A percentile compares a stretch with the other conserved stretches of the same genome.
These are phyloP conservation scores for Trochalopteron elliotii DNA, from an alignment of 2,113 vertebrate species.

Conservation along the genomic window DNA sequence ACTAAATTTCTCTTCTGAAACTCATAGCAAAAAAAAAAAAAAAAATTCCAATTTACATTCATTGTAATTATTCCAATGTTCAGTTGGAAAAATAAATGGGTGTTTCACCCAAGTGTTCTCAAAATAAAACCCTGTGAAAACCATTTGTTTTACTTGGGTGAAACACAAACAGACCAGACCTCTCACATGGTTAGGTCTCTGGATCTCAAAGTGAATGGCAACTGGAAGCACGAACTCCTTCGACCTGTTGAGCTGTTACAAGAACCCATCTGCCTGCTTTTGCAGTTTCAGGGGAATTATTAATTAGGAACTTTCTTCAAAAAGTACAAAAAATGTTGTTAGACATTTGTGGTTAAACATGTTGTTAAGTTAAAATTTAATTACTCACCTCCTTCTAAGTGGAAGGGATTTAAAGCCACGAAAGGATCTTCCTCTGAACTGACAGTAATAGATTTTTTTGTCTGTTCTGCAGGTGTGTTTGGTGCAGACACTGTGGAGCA, in stretches of 20 bases:
- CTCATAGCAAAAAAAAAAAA: not conserved
- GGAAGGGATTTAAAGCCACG: not conserved
- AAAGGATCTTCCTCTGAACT: not conserved
- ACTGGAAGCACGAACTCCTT: not conserved
- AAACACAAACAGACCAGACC: not conserved
- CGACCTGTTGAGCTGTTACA: not conserved
- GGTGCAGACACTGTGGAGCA: slow-evolving; percentile 92
- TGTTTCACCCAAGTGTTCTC: not conserved
- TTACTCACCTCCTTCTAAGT: not conserved
- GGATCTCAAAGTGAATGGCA: not conserved
- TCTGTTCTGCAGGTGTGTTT: slow-evolving; percentile 88
- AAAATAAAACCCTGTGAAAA: not conserved
- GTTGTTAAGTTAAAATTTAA: not conserved
- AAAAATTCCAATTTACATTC: not conserved
- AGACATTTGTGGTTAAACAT: not conserved
- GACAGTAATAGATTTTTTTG: not conserved
- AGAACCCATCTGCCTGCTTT: not conserved
- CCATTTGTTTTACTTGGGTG: not conserved
- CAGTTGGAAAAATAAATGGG: not conserved
- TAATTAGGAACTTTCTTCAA: not conserved
- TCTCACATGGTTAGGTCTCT: not conserved
- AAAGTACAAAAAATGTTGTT: not conserved
- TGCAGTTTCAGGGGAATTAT: not conserved
- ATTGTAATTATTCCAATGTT: not conserved
- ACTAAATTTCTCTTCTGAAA: not conserved